Evolutionary conservation across 1,140 invertebrate genomes (phyloP), one percentile per base, ranked within the genome.

Genomic region (Aphidius ervi): DNA sequence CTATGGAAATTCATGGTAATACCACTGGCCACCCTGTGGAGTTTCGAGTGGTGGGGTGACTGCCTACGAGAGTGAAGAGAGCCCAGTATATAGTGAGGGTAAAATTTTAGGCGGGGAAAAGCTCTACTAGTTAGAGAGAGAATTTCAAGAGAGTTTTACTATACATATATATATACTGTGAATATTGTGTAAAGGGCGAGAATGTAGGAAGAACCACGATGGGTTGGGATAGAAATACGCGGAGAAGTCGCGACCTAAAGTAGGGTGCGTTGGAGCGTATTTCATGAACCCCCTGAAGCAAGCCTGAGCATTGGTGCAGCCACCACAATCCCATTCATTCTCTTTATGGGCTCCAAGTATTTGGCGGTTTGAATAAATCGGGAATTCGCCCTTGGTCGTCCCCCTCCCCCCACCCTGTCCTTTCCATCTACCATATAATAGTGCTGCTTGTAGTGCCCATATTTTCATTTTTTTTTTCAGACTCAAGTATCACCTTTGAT

Each of bases 1-100:
- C 74, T 78, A 78, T 78, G 74, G 74, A 78, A 78, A 78, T 76
- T 76, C 74, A 76, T 76, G 75, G 72, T 78, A 78, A 78, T 78
- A 70, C 70, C 69, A 64, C 53, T 70, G 70, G 74, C 71, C 72
- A 70, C 71, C 70, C 68, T 62, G 68, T 56, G 56, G 68, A 59
- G 54, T 64, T 64, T 63, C 53, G 37, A 64, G 55, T 49, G 58
- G 47, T 37, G 58, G 50, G 48, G 48, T 48, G 54, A 61, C 48
- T 50, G 53, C 23, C 23, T 31, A 31, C 37, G 39, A 10, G 10
- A 50, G 46, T 56, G 39, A 59, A 57, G 10, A 57, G 58, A 45
- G 45, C 46, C 47, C 43, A 57, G n/a, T 61, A 16, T 60, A 59
- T 65, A 23, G 23, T 9, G 45, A 56, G 50, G 23, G 53, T 46